These are phyloP conservation scores for Crypturellus tataupa DNA, from an alignment of 2,797 vertebrate species.

Conservation along the genomic window DNA sequence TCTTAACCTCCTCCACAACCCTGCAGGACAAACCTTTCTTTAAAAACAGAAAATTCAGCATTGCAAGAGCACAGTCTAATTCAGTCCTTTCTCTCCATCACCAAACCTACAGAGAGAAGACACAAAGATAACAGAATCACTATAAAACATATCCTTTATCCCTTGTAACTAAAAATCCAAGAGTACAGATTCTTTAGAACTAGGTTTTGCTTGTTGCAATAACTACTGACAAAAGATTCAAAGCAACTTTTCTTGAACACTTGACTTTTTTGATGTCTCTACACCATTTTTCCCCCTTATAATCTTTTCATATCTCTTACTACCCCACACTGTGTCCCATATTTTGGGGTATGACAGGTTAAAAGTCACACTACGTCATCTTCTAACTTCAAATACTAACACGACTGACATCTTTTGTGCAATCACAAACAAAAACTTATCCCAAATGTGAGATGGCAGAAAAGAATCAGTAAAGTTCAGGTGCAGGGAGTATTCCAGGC, in stretches of 20 bases:
- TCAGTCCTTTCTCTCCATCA: slow-evolving; percentile 23
- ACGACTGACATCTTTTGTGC: slow-evolving; percentile 42
- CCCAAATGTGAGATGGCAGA: background rate
- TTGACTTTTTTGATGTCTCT: slow-evolving; percentile 44
- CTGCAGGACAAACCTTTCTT: background rate
- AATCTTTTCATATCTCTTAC: slow-evolving; percentile 43
- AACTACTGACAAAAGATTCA: slow-evolving; percentile 58
- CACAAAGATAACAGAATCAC: slow-evolving; percentile 38
- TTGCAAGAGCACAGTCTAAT: background rate
- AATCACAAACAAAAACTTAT: slow-evolving; percentile 25
- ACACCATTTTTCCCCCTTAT: background rate
- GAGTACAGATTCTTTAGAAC: slow-evolving; percentile 40
- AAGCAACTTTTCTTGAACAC: slow-evolving; percentile 66
- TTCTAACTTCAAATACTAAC: slow-evolving; percentile 45
- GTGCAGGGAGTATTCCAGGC: slow-evolving; percentile 5
- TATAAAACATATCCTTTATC: slow-evolving; percentile 40
- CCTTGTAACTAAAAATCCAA: slow-evolving; percentile 45
- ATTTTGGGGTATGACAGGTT: slow-evolving; percentile 51
- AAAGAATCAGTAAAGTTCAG: slow-evolving; percentile 24
- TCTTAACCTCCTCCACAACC: background rate
- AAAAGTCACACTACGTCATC: slow-evolving; percentile 48
- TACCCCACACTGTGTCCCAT: slow-evolving; percentile 57
- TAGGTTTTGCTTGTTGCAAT: slow-evolving; percentile 29
- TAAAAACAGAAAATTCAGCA: background rate
- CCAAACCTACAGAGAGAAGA: slow-evolving; percentile 32